Base-by-base conservation (phyloP, 2,888 invertebrate genomes). In the Azorinus chamasolen region DNA sequence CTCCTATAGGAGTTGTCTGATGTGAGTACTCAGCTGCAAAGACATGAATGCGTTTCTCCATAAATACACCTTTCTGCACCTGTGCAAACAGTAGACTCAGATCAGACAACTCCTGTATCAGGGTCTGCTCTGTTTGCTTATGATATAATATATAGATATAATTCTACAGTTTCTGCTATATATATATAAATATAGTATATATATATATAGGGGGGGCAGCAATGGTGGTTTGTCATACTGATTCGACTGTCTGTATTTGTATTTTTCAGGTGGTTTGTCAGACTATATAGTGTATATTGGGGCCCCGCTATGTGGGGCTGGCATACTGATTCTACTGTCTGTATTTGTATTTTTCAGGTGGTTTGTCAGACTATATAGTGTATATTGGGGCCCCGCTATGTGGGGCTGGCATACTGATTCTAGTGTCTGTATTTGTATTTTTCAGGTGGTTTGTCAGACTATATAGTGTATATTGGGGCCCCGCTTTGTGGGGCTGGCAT, bases 311-410 rank as follows among this genome's bases (percentile, higher is more conserved):
- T 83, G 84, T 62, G 84, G 85, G 58, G 61, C 82, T 18, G 79
- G 68, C 24, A 57, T 85, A 22, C 57, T 86, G 3, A 65, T 86
- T n/a, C 61, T 87, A 43, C 64, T 68, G 84, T 39, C 46, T 83
- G 18, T 46, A 18, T 24, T 10, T 10, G 54, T 10, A 12, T 48
- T 45, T 72, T 72, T 6, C 72, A 83, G 81, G 77, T 68, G 76
- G 69, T 16, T 55, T 79, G 16, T 69, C 70, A 12, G 73, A 82
- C 46, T 62, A 71, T 32, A 72, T 81, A 10, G 61, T 85, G 58
- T 79, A 73, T 58, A 74, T 85, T 3, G 84, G 83, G n/a, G 65
- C 83, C 18, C 85, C 87, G 8, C 48, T 83, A 14, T 83, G 84
- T 62, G 84, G 85, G 61, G 61, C 82, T 18, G 79, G 68, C 24